Base-by-base conservation (phyloP, 2,797 vertebrate species). In the Acanthurus leucopareius region DNA sequence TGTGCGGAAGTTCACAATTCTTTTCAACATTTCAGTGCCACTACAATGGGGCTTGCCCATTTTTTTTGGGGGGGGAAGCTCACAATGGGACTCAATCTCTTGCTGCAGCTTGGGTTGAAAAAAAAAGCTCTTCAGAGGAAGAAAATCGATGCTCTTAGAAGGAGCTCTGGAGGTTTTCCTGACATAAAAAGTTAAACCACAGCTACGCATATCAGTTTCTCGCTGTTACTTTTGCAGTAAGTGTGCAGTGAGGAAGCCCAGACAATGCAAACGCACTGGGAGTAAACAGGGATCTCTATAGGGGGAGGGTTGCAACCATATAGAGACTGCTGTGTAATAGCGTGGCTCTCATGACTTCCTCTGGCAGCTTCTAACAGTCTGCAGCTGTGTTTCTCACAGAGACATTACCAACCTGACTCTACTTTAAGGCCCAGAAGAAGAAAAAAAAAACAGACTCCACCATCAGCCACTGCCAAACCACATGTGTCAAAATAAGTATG, bases 351-450 rank as follows among this genome's bases (percentile, higher is more conserved):
- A 87, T 90, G 79, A 91, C 88, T 94, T 94, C 89, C 89, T 89
- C 86, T 89, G 89, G 89, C 89, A 82, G 86, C 82, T 73, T 84
- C 67, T 89, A 92, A 92, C 88, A 84, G 78, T 78, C 87, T 88
- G 85, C 90, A 95, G 94, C 93, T 95, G 93, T 92, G 86, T 82
- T 84, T 90, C 90, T 93, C 90, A 87, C 88, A 93, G 88, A 76
- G 83, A 67, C 87, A 89, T 90, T 90, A 85, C 91, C 83, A 87
- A 91, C 90, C 91, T 90, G 82, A 89, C 90, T 86, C 75, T 89
- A 66, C 89, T 89, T 88, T 87, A 92, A 89, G 87, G 84, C 88
- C 78, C 62, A 69, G 86, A 87, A 32, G 28, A 32, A 84, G 64
- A 80, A 88, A 84, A 66, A 80, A 88, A 84, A 89, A 94, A 91